Base-by-base conservation (phyloP, 2,888 invertebrate genomes). In the Baronia brevicornis region DNA sequence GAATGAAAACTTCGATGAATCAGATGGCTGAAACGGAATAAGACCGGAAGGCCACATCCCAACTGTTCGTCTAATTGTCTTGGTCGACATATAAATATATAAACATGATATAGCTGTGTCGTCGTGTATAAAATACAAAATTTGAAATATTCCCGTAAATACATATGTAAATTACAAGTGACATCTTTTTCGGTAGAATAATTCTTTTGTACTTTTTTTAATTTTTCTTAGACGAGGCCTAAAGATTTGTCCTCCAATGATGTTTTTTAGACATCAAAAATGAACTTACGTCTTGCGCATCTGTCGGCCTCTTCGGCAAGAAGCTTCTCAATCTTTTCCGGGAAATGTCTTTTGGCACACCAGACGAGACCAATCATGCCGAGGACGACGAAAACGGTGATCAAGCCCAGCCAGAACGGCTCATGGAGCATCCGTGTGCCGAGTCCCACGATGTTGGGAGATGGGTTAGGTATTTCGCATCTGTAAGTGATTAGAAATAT, bases 381-480 rank as follows among this genome's bases (percentile, higher is more conserved):
- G 52, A 95, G 86, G 0, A 95, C 93, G 5, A 91, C 88, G 52
- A 91, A 90, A 1, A 95, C 94, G 0, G 94, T 93, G 63, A 95
- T 92, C 19, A 95, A 85, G 0, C 95, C 95, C 22, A 95, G 82
- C 95, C 95, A 95, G 69, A 95, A 95, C 0, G 95, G 95, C 62
- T 95, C 94, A 50, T 93, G 91, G 14, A 95, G 79, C 91, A 95
- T 92, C 12, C 93, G 82, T 48, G 93, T 89, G 5, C 93, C 92
- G 8, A 94, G 78, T 3, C 82, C 65, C 10, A 79, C 67, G 38
- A 82, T 80, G 36, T 77, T 75, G 2, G 82, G 80, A 0, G 70
- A 66, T 0, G 82, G 80, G 51, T 90, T 88, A 44, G 89, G 84
- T 74, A 90, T 89, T 68, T 93, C 92, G 57, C 94, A 94, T 43